A percentile compares a stretch with the other conserved stretches of the same genome.
These are phyloP conservation scores for Andrena chrysosceles DNA, from an alignment of 2,888 invertebrate genomes.

Conservation along the genomic window DNA sequence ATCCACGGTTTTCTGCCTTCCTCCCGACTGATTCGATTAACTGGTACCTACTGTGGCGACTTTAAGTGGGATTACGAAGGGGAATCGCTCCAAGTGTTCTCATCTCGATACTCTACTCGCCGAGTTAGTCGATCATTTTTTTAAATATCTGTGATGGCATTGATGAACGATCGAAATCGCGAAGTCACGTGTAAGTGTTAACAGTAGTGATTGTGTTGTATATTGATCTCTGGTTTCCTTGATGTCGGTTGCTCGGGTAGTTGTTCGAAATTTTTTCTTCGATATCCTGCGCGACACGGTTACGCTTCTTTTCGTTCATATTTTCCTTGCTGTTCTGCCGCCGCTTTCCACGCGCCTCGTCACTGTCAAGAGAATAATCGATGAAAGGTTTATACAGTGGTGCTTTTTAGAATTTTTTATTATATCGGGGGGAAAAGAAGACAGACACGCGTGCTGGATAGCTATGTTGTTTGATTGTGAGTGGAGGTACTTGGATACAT, in stretches of 20 bases:
- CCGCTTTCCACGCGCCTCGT: background rate
- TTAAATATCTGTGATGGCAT: too few species aligned
- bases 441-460: too few species aligned
- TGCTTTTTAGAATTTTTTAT: background rate
- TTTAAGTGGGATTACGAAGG: background rate
- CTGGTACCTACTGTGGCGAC: background rate
- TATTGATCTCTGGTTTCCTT: too few species aligned
- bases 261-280: constrained; percentile 25
- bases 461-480: too few species aligned
- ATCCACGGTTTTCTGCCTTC: background rate
- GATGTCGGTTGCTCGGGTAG: too few species aligned
- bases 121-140: background rate
- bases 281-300: constrained; percentile 3
- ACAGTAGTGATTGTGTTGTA: too few species aligned
- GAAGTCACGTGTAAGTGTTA: too few species aligned
- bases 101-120: background rate
- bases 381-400: background rate
- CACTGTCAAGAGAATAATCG: background rate
- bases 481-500: too few species aligned
- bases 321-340: background rate
- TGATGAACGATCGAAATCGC: too few species aligned
- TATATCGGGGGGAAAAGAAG: too few species aligned
- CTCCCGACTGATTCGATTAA: background rate
- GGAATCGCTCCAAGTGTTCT: constrained; percentile 9
- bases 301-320: constrained; percentile 15